Evolutionary conservation across 1,140 invertebrate species (phyloP).

Genomic region (Eubasilissa regina): DNA sequence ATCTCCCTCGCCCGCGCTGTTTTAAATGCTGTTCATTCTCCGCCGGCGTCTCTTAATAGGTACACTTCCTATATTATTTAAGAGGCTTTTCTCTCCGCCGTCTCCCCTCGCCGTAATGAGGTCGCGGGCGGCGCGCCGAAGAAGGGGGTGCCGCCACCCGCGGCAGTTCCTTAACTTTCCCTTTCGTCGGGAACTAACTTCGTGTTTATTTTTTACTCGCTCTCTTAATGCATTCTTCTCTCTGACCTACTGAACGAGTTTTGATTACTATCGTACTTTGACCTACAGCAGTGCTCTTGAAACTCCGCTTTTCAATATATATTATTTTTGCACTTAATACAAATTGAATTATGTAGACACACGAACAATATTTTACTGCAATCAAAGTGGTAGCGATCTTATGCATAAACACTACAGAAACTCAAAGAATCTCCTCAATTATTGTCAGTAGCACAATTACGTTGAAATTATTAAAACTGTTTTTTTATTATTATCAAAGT

Average conservation of each 20-base stretch:
- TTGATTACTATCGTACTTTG: neutral
- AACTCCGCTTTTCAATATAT: neutral
- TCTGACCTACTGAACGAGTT: conserved; percentile 42
- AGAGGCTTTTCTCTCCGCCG: conserved; percentile 45
- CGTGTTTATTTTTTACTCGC: conserved; percentile 42
- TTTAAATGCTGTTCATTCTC: conserved; percentile 49
- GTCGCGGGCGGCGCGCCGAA: conserved; percentile 14
- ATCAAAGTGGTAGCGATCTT: too few relatives aligned
- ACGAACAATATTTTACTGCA: too few relatives aligned
- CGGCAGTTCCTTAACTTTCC: conserved; percentile 40
- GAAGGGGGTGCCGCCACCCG: neutral
- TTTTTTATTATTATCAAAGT: too few relatives aligned
- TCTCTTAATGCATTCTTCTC: conserved; percentile 33
- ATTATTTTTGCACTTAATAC: too few relatives aligned
- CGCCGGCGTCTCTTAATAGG: conserved; percentile 37
- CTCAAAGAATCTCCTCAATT: too few relatives aligned
- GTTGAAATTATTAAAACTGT: too few relatives aligned
- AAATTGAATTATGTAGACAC: too few relatives aligned
- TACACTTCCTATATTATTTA: conserved; percentile 39
- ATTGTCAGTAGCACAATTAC: too few relatives aligned
- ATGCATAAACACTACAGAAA: too few relatives aligned
- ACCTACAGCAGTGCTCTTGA: neutral
- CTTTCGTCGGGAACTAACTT: conserved; percentile 31
- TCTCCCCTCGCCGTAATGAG: conserved; percentile 49
- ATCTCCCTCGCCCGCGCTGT: conserved; percentile 46